Conservation (phyloP, 2,797 vertebrate species). For the Cossypha polioptera region DNA sequence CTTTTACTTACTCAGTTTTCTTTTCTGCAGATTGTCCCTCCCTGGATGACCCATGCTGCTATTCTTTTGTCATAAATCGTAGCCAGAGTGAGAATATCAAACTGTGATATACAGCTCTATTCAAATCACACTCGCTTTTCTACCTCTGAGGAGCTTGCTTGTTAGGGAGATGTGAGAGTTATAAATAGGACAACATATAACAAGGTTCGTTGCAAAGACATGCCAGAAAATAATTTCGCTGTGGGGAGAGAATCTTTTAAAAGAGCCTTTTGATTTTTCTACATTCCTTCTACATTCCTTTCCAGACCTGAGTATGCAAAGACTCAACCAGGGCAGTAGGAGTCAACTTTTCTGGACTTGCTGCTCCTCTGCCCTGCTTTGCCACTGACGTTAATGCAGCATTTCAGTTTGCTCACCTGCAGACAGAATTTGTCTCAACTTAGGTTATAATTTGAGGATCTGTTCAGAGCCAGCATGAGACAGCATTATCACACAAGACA, state of each 20-base stretch:
- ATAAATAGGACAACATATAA: conserved; percentile 74
- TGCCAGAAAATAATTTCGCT: neutral
- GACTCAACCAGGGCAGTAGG: neutral
- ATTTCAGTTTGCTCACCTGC: neutral
- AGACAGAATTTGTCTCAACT: neutral
- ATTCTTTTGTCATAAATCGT: conserved; percentile 67
- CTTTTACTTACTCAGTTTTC: neutral
- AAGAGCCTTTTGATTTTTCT: neutral
- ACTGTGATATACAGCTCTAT: conserved; percentile 58
- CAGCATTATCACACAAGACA: neutral
- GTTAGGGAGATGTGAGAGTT: conserved; percentile 54
- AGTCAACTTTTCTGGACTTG: neutral
- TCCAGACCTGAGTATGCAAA: neutral
- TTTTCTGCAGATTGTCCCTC: conserved; percentile 6
- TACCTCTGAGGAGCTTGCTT: conserved; percentile 47
- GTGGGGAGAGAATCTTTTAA: neutral
- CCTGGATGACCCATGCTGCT: conserved; percentile 51
- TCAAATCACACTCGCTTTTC: conserved; percentile 64
- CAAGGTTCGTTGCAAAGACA: neutral
- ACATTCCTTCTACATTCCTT: neutral
- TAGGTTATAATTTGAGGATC: neutral
- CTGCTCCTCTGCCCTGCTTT: neutral
- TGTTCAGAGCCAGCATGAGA: neutral
- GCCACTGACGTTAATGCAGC: neutral
- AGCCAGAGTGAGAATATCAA: conserved; percentile 44